Base-by-base conservation (phyloP, 1,140 invertebrate species). In the Oreohelix idahoensis region DNA sequence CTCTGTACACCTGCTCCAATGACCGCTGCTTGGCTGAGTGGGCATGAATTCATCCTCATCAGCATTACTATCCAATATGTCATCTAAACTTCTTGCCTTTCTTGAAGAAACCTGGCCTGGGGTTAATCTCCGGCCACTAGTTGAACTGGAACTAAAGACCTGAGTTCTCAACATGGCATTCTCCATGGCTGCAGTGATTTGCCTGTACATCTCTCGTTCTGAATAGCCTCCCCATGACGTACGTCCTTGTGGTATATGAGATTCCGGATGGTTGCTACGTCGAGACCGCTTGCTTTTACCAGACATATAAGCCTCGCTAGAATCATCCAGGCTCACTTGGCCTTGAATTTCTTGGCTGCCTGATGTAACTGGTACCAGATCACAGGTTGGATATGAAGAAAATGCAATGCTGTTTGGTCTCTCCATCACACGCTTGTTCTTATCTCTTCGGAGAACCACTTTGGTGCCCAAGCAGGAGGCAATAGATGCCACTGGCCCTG, bases 341-440 rank as follows among this genome's bases (percentile, higher is more conserved):
- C 84, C 73, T 32, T 26, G 73, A 29, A 0, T 45, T 15, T n/a
- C 38, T 26, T 77, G 69, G 20, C n/a, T 26, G 17, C 66, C 42
- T n/a, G 79, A 71, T 58, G 87, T 86, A 10, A 85, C 66, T 29
- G 88, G 81, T 83, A 87, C 89, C 49, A 91, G 79, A 79, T 92
- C 91, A 86, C 90, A 91, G 32, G 87, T 89, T 32, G 91, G 91
- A 69, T 91, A 92, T 71, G 89, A 87, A 29, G 91, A 92, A 83
- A 92, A 92, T 35, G 91, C 91, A 85, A 92, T 92, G 87, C 90
- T 92, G 84, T 92, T 91, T 45, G 91, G 91, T 71, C 91, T 84
- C 58, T 89, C 89, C 38, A 89, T 83, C 15, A 87, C 84, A 42
- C 89, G 84, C 81, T 91, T 91, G 73, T 87, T 87, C 53, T 88